Evolutionary conservation across 2,113 vertebrate genomes (phyloP).

Genomic region (Entosphenus tridentatus): DNA sequence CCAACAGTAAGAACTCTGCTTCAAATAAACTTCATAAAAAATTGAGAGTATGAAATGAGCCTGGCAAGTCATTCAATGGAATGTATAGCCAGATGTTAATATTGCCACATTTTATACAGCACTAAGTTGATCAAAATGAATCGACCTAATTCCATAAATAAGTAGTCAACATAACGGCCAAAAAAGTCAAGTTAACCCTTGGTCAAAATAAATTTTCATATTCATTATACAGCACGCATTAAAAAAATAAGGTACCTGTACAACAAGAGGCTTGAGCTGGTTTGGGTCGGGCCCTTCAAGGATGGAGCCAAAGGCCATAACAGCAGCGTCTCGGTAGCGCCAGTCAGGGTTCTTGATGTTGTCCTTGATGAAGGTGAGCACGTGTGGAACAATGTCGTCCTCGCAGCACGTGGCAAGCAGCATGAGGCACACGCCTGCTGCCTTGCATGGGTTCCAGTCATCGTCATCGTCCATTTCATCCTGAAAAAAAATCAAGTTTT

Average conservation of each 20-base stretch:
- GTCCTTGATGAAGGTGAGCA: constrained; percentile 91
- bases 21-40: too few relatives aligned
- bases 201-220: background rate
- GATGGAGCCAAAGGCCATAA: constrained; percentile 93
- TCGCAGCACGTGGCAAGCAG: constrained; percentile 88
- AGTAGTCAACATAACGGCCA: too few relatives aligned
- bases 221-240: background rate
- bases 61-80: too few relatives aligned
- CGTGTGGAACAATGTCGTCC: constrained; percentile 84
- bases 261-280: constrained; percentile 80
- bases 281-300: constrained; percentile 80
- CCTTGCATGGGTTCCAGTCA: constrained; percentile 97
- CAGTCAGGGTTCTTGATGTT: constrained; percentile 80
- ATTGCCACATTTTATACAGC: too few relatives aligned
- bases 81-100: too few relatives aligned
- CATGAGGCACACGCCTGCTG: constrained; percentile 87
- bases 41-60: too few relatives aligned
- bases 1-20: too few relatives aligned
- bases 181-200: too few relatives aligned
- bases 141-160: too few relatives aligned
- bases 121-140: too few relatives aligned
- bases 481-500: constrained; percentile 17
- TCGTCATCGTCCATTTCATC: constrained; percentile 90
- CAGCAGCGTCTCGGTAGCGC: constrained; percentile 79
- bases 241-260: constrained; percentile 31